Evolutionary conservation across 2,797 vertebrate genomes (phyloP).

Genomic region (Thamnophis elegans): DNA sequence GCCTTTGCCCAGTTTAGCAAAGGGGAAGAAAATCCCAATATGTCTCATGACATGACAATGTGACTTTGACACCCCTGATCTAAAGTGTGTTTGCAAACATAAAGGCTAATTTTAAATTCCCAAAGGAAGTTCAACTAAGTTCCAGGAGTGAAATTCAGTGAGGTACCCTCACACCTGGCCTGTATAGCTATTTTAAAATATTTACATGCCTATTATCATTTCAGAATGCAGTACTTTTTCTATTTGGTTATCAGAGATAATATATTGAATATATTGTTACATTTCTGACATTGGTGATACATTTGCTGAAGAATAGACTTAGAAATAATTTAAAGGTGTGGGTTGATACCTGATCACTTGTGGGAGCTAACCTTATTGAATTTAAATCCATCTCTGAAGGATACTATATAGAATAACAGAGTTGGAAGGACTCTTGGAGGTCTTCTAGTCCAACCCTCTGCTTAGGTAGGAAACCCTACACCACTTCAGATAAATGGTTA

Average conservation of each 20-base stretch:
- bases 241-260: not conserved
- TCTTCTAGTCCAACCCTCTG: no score
- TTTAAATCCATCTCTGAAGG: not conserved
- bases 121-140: not conserved
- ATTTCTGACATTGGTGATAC: not conserved
- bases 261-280: not conserved
- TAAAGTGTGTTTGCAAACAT: not conserved
- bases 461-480: no score
- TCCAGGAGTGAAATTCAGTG: not conserved
- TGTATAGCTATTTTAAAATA: not conserved
- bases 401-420: not conserved
- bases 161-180: not conserved
- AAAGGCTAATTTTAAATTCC: not conserved
- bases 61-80: no score
- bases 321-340: not conserved
- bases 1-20: no score
- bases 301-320: not conserved
- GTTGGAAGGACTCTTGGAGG: no score
- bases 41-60: rapidly evolving
- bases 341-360: not conserved
- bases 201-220: not conserved
- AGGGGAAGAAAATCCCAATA: no score
- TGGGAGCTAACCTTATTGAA: not conserved
- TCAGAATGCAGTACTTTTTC: not conserved
- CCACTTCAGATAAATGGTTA: no score